phyloP scores from a whole-genome alignment of 2,797 vertebrate species.

The Sebastes cheni region DNA sequence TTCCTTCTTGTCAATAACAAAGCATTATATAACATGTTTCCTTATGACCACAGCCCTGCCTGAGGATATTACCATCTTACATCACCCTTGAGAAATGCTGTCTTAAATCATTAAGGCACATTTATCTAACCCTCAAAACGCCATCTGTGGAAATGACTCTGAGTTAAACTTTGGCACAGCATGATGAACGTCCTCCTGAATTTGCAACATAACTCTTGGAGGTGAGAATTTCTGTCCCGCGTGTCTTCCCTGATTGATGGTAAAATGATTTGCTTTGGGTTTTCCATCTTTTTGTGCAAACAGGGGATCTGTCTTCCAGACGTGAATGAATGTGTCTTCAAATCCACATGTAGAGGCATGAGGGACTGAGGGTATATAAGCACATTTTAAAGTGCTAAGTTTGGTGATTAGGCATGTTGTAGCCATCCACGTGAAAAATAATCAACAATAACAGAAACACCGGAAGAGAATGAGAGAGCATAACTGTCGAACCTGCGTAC shows the following conservation, averaged over 20 bases:
- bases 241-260: conserved; percentile 20
- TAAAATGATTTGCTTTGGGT: background rate
- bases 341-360: background rate
- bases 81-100: conserved; percentile 2
- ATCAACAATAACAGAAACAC: background rate
- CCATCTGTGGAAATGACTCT: background rate
- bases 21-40: background rate
- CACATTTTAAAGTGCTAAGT: background rate
- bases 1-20: background rate
- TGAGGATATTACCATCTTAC: background rate
- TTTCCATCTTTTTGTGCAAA: conserved; percentile 24
- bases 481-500: background rate
- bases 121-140: background rate
- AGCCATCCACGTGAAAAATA: background rate
- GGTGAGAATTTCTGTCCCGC: conserved; percentile 2
- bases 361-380: background rate
- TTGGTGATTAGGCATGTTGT: background rate
- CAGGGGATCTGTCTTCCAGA: conserved; percentile 14
- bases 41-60: background rate
- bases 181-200: background rate
- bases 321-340: conserved; percentile 16
- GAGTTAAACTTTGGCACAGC: background rate
- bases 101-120: background rate
- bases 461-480: background rate
- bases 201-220: conserved; percentile 24